Evolutionary conservation across 1,140 invertebrate genomes (phyloP), one percentile per base, ranked within the genome.

Genomic region (Gerris buenoi): DNA sequence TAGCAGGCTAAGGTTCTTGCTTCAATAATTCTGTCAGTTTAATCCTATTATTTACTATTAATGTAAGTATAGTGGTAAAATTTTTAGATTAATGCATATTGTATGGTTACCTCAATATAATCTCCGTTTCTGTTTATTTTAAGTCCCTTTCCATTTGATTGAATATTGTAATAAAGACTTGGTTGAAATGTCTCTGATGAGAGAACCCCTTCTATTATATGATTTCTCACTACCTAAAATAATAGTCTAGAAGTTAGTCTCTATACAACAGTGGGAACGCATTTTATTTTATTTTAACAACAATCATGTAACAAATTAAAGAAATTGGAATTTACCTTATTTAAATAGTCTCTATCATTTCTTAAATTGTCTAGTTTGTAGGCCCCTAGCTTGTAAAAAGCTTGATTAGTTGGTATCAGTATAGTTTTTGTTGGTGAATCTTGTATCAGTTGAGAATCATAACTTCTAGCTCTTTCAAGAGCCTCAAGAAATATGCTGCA

Each of bases 341-440:
- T n/a, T 46, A 46, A 46, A 46, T 46, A 46, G 33, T 46, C 33
- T 46, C 33, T 46, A 18, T 46, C 33, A 46, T 5, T 10, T 46
- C 33, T 46, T 46, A 46, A 46, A 18, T 18, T 15, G 10, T 60
- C 58, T 25, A 60, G 23, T 5, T 22, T 3, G 22, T 5, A 60
- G 10, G 5, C 10, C 76, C 2, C 79, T 73, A 23, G 76, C 71
- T 74, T 77, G 68, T 22, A 65, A 14, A 71, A 67, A 2, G 82
- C 81, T 18, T 75, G 70, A 68, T 83, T 79, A 2, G 76, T 77
- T 1, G 82, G 82, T 1, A 79, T 78, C 59, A 83, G 81, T 15
- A 82, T 76, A 2, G 81, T 83, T 65, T 78, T 80, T 46, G 33
- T 10, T 46, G 18, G 33, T 10, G 33, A 10, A 10, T 46, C 33